Evolutionary conservation across 64 coral and sea anemone species (phyloP).

Genomic region (Trachythela sp.): DNA sequence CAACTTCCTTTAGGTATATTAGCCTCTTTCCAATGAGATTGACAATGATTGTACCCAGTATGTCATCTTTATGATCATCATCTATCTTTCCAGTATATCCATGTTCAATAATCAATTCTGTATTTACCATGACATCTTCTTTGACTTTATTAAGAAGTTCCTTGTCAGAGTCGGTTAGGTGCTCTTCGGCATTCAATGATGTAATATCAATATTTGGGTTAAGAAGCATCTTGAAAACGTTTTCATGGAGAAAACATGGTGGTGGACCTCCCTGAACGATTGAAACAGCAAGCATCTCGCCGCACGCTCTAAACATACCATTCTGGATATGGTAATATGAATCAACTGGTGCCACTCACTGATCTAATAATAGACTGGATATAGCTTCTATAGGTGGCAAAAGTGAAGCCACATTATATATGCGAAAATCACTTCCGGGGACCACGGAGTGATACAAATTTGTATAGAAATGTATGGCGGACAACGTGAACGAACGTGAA

Average conservation of each 20-base stretch:
- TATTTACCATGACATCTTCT: not conserved
- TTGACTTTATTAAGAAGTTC: conserved; percentile 8
- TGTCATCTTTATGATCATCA: conserved; percentile 31
- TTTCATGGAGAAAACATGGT: conserved; percentile 33
- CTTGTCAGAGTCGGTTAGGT: conserved; percentile 23
- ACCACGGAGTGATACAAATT: too few relatives aligned
- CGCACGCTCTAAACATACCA: conserved; percentile 54
- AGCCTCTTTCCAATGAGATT: conserved; percentile 42
- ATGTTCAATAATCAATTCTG: conserved; percentile 26
- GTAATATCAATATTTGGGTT: conserved; percentile 29
- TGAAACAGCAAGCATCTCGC: conserved; percentile 55
- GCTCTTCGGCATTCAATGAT: conserved; percentile 14
- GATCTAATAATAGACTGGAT: too few relatives aligned
- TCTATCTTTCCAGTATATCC: conserved; percentile 46
- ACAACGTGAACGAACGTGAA: too few relatives aligned
- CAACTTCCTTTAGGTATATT: conserved; percentile 29
- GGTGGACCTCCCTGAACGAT: conserved; percentile 54
- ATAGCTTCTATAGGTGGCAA: too few relatives aligned
- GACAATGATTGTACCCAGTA: conserved; percentile 32
- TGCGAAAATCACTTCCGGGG: too few relatives aligned
- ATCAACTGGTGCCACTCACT: not conserved
- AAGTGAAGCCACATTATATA: too few relatives aligned
- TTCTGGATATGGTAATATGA: conserved; percentile 28
- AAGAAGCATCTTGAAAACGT: conserved; percentile 37
- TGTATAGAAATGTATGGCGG: too few relatives aligned